phyloP scores from a whole-genome alignment of 2,797 vertebrate genomes.

The Carduelis carduelis region DNA sequence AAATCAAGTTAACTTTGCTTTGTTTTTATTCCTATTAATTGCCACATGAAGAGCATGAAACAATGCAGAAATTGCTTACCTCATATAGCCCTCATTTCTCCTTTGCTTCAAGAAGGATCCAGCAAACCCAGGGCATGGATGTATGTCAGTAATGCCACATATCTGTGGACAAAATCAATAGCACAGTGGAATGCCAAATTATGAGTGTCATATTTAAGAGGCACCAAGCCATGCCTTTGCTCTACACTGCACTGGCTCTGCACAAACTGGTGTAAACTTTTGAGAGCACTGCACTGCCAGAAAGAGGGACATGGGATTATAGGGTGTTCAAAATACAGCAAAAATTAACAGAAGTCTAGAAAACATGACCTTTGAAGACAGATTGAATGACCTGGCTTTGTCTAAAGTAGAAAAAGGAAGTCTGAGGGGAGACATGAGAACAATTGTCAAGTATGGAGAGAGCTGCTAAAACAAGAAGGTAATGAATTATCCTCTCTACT shows the following conservation, averaged over 20 bases:
- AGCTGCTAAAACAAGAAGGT: not conserved
- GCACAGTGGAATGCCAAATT: not conserved
- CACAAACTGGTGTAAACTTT: not conserved
- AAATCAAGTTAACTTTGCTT: conserved; percentile 7
- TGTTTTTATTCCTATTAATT: not conserved
- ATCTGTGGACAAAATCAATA: not conserved
- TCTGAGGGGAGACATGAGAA: not conserved
- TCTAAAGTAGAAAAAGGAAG: not conserved
- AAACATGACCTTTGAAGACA: not conserved
- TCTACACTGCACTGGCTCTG: not conserved
- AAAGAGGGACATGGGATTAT: rapidly evolving
- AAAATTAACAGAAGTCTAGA: not conserved
- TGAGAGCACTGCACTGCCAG: not conserved
- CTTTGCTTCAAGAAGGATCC: not conserved
- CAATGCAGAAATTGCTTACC: not conserved
- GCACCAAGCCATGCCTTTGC: not conserved
- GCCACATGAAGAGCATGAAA: not conserved
- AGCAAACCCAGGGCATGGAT: not conserved
- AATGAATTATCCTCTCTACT: not conserved
- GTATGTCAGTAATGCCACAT: not conserved
- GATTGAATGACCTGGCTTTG: not conserved
- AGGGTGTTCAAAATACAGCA: not conserved
- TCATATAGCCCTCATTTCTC: not conserved
- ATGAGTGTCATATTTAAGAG: not conserved
- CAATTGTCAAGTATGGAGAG: not conserved